Conservation (phyloP, 2,888 invertebrate species). For the Prenolepis imparis region DNA sequence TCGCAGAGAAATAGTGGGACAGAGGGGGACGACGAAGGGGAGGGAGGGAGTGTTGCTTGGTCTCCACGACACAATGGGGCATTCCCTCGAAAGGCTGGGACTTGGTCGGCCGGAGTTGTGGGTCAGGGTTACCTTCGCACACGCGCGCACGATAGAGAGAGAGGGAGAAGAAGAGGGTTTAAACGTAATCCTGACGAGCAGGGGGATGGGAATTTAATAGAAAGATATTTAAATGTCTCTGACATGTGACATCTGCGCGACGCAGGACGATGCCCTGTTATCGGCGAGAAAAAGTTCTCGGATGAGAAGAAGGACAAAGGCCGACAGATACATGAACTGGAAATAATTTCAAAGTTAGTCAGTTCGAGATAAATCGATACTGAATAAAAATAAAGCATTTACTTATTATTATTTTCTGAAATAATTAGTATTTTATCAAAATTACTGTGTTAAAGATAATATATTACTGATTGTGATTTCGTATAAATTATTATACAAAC, state of each 20-base stretch:
- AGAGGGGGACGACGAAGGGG: conserved; percentile 18
- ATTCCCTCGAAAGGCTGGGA: conserved; percentile 80
- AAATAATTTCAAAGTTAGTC: background rate
- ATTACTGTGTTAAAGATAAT: background rate
- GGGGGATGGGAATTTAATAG: conserved; percentile 75
- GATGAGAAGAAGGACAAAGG: background rate
- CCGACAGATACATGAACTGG: background rate
- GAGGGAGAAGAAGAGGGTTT: conserved; percentile 40
- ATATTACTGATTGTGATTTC: background rate
- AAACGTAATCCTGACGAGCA: conserved; percentile 61
- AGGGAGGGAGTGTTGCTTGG: conserved; percentile 47
- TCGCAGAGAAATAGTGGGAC: conserved; percentile 43
- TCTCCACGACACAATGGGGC: conserved; percentile 74
- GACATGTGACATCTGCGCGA: conserved; percentile 42
- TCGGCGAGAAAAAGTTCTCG: conserved; percentile 22
- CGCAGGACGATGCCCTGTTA: conserved; percentile 27
- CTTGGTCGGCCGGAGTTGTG: conserved; percentile 77
- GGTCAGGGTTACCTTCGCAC: conserved; percentile 82
- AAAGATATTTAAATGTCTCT: conserved; percentile 77
- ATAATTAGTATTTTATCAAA: background rate
- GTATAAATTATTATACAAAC: background rate
- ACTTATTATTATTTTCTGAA: background rate
- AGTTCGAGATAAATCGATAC: background rate
- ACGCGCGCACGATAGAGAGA: background rate
- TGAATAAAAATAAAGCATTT: background rate